Evolutionary conservation across 2,797 vertebrate species (phyloP), one percentile per base, ranked within the genome.

Genomic region (Acanthopagrus latus): DNA sequence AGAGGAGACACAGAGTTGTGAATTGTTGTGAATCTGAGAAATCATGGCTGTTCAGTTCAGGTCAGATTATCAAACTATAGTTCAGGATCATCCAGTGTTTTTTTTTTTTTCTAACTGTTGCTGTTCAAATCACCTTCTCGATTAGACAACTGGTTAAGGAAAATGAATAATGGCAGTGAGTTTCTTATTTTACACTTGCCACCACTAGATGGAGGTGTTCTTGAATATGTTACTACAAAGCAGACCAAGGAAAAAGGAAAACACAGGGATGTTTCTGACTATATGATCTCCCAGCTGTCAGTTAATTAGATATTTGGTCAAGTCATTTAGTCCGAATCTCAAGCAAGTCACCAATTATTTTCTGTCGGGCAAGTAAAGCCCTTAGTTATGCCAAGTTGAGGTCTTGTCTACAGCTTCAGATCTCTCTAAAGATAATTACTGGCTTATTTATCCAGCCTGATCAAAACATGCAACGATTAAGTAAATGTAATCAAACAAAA

Each of bases 121-220:
- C 23, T 52, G 1, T 18, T 33, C 10, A n/a, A n/a, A 29, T 51
- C 13, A 23, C 38, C 14, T 8, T 47, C 18, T 58, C 21, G 18
- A 2, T 48, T 21, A 6, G 5, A 20, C 41, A 47, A 81, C 54
- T 7, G 54, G 27, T n/a, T 33, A 17, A 50, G 14, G 46, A 29
- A 60, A 9, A 54, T n/a, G 2, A 27, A 5, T 25, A 16, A 6
- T 17, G 20, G 12, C 17, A 3, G 6, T 50, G 2, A 9, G 1
- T 43, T 58, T 23, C 59, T 47, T 47, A 5, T 54, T 51, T 55
- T 16, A 70, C 38, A 46, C 10, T 62, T 60, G 6, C 9, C 59
- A 77, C 91, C 91, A 91, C 83, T 82, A 93, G 91, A 80, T 88
- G 90, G 90, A 46, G 85, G 13, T 78, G 18, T 69, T 46, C 8